Evolutionary conservation across 2,797 vertebrate genomes (phyloP).

Genomic region (Petrocephalus schoutedeni): DNA sequence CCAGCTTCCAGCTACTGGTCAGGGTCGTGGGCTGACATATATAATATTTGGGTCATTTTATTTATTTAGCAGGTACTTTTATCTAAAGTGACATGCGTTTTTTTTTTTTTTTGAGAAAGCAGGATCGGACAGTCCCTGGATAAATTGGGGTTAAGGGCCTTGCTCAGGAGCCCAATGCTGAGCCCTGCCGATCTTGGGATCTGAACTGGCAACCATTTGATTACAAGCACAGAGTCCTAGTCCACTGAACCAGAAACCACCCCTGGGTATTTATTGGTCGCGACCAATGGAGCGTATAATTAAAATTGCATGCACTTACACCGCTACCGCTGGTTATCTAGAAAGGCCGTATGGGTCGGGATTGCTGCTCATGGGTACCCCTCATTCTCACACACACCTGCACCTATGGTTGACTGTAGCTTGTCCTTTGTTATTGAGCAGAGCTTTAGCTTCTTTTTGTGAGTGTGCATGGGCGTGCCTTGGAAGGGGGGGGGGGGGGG

Average conservation of each 20-base stretch:
- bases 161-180: not conserved
- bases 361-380: not conserved
- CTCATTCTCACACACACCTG: not conserved
- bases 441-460: not conserved
- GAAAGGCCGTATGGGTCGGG: not conserved
- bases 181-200: not conserved
- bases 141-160: not conserved
- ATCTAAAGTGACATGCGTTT: not conserved
- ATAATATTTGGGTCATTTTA: not conserved
- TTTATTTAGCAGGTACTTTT: not conserved
- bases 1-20: not conserved
- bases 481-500: not conserved
- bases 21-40: not conserved
- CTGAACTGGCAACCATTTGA: not conserved
- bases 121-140: not conserved
- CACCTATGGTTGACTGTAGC: not conserved
- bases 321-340: not conserved
- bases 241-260: not conserved
- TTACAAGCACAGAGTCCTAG: not conserved
- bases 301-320: not conserved
- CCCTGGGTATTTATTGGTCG: not conserved
- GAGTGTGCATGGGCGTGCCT: not conserved
- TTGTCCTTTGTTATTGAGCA: not conserved
- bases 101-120: not conserved
- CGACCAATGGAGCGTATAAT: not conserved